These are phyloP conservation scores for Oceanodroma leucorhoa DNA, from an alignment of 2,797 vertebrate species.

Conservation along the genomic window DNA sequence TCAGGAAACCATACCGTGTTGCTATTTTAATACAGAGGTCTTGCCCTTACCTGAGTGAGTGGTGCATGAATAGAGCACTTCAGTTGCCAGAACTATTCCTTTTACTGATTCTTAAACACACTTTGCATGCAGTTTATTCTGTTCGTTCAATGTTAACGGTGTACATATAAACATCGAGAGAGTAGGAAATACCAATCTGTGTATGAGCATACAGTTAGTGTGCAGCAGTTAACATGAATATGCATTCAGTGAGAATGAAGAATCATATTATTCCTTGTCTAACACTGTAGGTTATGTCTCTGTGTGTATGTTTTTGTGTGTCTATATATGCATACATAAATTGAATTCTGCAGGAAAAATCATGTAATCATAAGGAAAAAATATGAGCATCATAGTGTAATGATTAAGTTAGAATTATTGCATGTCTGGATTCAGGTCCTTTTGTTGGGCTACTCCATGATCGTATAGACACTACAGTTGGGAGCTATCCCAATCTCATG, in stretches of 20 bases:
- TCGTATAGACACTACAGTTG: accelerated
- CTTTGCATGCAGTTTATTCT: neutral
- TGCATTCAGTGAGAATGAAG: neutral
- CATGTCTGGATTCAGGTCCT: neutral
- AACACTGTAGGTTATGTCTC: neutral
- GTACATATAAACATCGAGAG: neutral
- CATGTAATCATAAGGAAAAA: neutral
- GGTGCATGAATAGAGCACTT: neutral
- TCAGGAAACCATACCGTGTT: neutral
- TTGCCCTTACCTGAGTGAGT: neutral
- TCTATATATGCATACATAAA: neutral
- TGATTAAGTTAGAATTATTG: neutral
- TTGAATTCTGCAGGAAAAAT: neutral
- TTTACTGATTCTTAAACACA: neutral
- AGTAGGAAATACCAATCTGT: neutral
- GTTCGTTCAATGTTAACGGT: neutral
- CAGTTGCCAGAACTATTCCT: neutral
- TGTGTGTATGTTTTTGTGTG: neutral
- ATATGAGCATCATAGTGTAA: neutral
- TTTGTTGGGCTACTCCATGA: neutral
- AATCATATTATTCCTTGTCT: neutral
- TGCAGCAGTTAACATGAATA: neutral
- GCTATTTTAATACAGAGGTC: constrained; percentile 23
- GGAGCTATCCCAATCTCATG: neutral
- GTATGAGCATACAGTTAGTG: neutral